Conservation (phyloP, 2,113 vertebrate genomes). For the Tachycineta bicolor region DNA sequence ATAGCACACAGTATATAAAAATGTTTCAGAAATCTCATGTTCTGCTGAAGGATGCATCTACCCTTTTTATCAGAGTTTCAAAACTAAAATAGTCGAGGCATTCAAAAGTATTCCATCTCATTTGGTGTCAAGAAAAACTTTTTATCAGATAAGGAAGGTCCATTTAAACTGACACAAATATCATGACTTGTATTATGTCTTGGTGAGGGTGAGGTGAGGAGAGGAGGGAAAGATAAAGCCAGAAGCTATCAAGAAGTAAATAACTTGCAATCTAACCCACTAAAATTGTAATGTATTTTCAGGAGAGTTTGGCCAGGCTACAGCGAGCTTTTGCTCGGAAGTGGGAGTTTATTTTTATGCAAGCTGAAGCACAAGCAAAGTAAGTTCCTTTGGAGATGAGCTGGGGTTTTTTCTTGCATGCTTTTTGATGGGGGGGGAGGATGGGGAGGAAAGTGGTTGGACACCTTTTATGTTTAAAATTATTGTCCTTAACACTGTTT, state of each 20-base stretch:
- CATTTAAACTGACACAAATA: not conserved
- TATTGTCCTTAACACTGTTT: not conserved
- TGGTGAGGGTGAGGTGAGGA: fast-evolving
- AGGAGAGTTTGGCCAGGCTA: slow-evolving; percentile 97
- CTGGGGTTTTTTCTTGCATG: not conserved
- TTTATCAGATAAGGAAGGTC: not conserved
- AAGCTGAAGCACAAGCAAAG: slow-evolving; percentile 99
- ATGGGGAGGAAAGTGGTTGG: not conserved
- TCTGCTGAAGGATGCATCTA: not conserved
- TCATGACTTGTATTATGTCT: not conserved
- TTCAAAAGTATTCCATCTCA: not conserved
- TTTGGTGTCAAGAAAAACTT: not conserved
- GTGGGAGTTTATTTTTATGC: slow-evolving; percentile 99
- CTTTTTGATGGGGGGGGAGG: not conserved
- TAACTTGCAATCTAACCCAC: not conserved
- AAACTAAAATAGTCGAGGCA: fast-evolving
- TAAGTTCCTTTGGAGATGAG: slow-evolving; percentile 74
- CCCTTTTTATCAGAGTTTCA: not conserved
- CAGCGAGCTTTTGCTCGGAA: slow-evolving; percentile 96
- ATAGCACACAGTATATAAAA: not conserved
- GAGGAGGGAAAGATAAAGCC: not conserved
- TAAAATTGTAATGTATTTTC: slow-evolving; percentile 57
- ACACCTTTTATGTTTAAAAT: not conserved
- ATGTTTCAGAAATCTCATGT: not conserved
- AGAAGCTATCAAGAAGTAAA: not conserved